phyloP scores from a whole-genome alignment of 2,113 vertebrate species.

The Rostratula benghalensis region DNA sequence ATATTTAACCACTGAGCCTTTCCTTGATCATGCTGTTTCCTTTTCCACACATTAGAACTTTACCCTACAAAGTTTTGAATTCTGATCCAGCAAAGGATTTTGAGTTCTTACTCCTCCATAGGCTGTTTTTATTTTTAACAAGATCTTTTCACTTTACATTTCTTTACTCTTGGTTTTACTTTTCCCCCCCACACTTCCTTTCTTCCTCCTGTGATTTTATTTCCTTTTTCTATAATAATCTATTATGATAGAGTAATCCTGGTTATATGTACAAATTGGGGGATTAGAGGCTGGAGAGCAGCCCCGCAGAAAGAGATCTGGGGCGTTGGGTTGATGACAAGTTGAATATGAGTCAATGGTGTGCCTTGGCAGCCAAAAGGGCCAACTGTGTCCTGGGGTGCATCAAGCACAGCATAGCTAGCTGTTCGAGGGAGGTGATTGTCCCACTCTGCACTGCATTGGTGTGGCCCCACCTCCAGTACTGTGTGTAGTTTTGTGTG shows the following conservation, averaged over 20 bases:
- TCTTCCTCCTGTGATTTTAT: neutral
- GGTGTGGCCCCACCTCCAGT: no score
- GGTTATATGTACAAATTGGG: neutral
- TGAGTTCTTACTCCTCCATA: neutral
- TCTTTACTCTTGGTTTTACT: neutral
- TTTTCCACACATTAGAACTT: neutral
- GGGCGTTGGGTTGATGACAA: neutral
- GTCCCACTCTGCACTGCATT: no score
- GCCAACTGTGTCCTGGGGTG: no score
- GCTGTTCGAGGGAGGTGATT: no score
- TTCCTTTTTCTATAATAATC: neutral
- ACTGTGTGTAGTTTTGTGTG: no score
- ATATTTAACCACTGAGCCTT: neutral
- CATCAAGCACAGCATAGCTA: no score
- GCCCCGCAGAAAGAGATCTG: neutral
- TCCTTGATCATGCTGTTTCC: neutral
- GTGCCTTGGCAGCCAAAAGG: neutral
- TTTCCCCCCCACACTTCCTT: neutral
- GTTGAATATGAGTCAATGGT: neutral
- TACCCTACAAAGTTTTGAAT: neutral
- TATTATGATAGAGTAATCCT: neutral
- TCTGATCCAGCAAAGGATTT: neutral
- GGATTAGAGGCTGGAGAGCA: neutral
- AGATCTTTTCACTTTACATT: neutral
- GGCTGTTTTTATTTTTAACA: neutral